Evolutionary conservation across 2,888 invertebrate species (phyloP), one percentile per base, ranked within the genome.

Genomic region (Argyresthia goedartella): DNA sequence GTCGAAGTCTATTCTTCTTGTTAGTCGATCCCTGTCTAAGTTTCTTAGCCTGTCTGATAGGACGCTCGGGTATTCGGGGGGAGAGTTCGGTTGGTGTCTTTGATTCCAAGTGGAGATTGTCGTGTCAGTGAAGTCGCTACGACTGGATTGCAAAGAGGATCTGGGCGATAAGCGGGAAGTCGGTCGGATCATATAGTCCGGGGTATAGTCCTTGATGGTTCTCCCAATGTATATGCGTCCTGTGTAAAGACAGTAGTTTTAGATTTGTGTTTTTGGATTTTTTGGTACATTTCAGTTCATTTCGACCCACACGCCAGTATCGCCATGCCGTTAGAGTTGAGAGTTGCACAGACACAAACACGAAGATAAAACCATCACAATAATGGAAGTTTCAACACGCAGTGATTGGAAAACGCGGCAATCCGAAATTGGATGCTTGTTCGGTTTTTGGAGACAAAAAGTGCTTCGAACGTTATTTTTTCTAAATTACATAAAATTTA

Each of bases 61-160:
- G 1, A 86, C 86, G 10, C 84, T 82, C 0, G 86, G 85, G 55
- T 85, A 86, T 56, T 86, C 85, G 0, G 81, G 70, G 2, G 39
- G 33, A 0, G 73, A 65, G 8, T 63, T 59, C n/a, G 65, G 69
- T 0, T 66, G 63, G 49, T 80, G 75, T 51, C 77, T 76, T 55
- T 82, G 81, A 54, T 85, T 85, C 85, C 85, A 86, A 0, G 84
- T 86, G 0, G 86, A 86, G 56, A 85, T 84, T 0, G 86, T 85
- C 1, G 86, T 88, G 61, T 88, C 88, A 51, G 87, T 87, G 60
- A 87, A 87, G 66, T 86, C 86, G 68, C 84, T 84, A 70, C 81
- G 63, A 57, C 85, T 86, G 62, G 86, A 86, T 70, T 84, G 73
- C 50, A 81, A 51, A 0, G 82, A 85, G 64, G 84, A 85, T 55